Percentiles rank a stretch among this genome's conserved stretches.
phyloP scores from a whole-genome alignment of 2,888 invertebrate genomes.

The Pheosia tremula region DNA sequence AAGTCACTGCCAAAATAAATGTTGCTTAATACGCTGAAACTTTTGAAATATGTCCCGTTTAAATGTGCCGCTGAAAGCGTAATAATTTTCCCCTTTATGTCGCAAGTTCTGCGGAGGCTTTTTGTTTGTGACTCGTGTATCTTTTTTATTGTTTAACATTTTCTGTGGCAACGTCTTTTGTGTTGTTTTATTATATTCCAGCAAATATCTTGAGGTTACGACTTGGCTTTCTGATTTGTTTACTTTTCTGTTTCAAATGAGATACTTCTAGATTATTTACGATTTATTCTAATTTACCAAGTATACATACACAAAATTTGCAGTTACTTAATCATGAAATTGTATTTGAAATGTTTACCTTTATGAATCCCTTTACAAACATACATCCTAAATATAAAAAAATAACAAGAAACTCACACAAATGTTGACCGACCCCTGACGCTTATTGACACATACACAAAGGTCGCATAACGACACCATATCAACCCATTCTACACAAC shows the following conservation, averaged over 20 bases:
- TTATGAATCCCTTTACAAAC: too few relatives aligned
- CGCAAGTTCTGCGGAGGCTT: conserved; percentile 61
- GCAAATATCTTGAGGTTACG: conserved; percentile 24
- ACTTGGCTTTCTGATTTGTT: conserved; percentile 22
- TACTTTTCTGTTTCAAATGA: background rate
- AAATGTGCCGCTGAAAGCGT: conserved; percentile 83
- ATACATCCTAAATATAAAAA: background rate
- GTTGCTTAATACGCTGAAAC: conserved; percentile 83
- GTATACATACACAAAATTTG: too few relatives aligned
- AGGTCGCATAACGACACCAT: background rate
- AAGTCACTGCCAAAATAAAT: conserved; percentile 84
- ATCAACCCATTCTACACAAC: conserved; percentile 20
- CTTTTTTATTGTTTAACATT: conserved; percentile 65
- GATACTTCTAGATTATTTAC: too few relatives aligned
- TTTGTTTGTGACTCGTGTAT: conserved; percentile 63
- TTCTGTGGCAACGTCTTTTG: conserved; percentile 46
- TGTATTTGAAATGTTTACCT: too few relatives aligned
- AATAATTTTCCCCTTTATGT: conserved; percentile 81
- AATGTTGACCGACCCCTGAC: background rate
- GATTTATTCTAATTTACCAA: background rate
- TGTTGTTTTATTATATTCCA: conserved; percentile 39
- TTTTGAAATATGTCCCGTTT: conserved; percentile 83
- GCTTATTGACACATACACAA: background rate
- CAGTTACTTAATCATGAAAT: too few relatives aligned
- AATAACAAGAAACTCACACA: background rate